phyloP scores from a whole-genome alignment of 2,113 vertebrate genomes.

The cattle (Bos taurus) region DNA sequence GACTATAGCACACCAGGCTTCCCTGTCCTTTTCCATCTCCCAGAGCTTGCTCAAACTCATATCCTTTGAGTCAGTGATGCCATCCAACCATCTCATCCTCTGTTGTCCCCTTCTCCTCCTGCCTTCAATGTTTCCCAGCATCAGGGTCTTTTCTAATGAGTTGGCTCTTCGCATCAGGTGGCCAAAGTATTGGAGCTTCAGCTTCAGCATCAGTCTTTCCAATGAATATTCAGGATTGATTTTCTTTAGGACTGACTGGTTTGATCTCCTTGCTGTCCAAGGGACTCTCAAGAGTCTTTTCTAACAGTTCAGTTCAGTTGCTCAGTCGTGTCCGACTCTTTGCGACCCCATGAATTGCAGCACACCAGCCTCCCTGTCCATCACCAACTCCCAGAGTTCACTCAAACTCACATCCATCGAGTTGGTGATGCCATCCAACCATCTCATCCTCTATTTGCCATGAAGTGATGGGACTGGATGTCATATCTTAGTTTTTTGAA shows the following conservation, averaged over 20 bases:
- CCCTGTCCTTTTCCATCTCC: background rate
- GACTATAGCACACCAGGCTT: background rate
- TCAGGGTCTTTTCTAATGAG: background rate
- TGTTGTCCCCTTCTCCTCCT: background rate
- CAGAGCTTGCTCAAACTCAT: background rate
- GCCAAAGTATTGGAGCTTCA: background rate
- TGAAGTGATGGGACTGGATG: background rate
- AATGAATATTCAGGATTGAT: background rate
- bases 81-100: background rate
- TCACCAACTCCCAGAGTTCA: too few relatives aligned
- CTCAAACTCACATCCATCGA: too few relatives aligned
- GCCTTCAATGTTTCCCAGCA: background rate
- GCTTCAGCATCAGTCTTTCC: background rate
- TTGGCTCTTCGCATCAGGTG: background rate
- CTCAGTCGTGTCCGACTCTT: too few relatives aligned
- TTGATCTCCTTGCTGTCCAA: background rate
- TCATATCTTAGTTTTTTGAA: background rate
- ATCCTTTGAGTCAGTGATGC: background rate
- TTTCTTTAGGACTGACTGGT: background rate
- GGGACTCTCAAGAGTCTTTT: background rate
- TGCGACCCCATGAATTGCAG: too few relatives aligned
- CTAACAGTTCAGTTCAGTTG: background rate
- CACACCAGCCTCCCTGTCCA: too few relatives aligned
- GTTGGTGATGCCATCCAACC: too few relatives aligned
- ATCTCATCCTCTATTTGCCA: background rate